Evolutionary conservation across 2,113 vertebrate species (phyloP), one percentile per base, ranked within the genome.

Genomic region (Psilopsiagon aurifrons): DNA sequence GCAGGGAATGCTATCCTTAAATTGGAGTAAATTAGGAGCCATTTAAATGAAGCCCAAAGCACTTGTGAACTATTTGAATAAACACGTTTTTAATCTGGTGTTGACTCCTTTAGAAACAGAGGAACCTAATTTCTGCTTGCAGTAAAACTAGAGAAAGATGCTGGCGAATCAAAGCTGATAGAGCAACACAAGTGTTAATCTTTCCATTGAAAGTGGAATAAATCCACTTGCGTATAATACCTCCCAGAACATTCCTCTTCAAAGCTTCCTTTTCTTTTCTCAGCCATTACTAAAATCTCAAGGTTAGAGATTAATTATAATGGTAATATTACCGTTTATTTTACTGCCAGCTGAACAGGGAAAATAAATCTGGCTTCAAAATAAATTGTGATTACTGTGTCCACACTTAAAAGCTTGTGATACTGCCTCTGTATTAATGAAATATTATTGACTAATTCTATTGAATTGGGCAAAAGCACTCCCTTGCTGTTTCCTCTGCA

Each of bases 221-320:
- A 96, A 91, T 69, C 39, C 67, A 78, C 82, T 66, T 94, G 71
- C 39, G 17, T n/a, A 20, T 31, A 83, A 95, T 47, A 63, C 44
- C 25, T 80, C 68, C 75, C 25, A 59, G 87, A 93, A 96, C 22
- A 9, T 83, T 77, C 12, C 46, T 62, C 7, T n/a, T 82, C 39
- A 49, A 88, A 90, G 31, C 59, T 93, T 39, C 69, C 22, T 67
- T 62, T 70, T 39, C n/a, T 49, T 64, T 81, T 41, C 57, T 47
- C 49, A 88, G 74, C 31, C 83, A 70, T 87, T 67, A 75, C 63
- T 83, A 78, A 69, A 62, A 73, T 88, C 92, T 96, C 75, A 92
- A 86, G 90, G 96, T 92, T 87, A 96, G 85, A 94, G 88, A 97
- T 96, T 96, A 96, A 97, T 96, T 96, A 89, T 88, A 83, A 95